These are phyloP conservation scores for Eudyptes chrysolophus DNA, from an alignment of 2,113 vertebrate genomes.

Conservation along the genomic window DNA sequence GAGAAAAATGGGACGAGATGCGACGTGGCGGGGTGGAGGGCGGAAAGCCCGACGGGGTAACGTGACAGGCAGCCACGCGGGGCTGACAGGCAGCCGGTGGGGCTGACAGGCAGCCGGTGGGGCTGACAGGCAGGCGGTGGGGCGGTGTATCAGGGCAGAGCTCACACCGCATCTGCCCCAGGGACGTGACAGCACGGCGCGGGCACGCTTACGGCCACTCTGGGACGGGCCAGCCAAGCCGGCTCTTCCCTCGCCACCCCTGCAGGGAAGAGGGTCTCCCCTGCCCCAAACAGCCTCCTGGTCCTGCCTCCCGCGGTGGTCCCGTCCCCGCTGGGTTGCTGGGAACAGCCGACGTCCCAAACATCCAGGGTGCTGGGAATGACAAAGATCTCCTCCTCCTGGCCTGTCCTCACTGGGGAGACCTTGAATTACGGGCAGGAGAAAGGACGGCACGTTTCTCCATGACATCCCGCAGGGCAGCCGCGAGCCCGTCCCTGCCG, in stretches of 20 bases:
- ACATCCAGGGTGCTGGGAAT: background rate
- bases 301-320: background rate
- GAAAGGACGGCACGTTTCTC: background rate
- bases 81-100: no score
- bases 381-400: background rate
- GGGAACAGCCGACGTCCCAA: background rate
- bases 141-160: background rate
- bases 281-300: background rate
- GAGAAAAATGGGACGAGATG: background rate
- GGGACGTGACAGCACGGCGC: rapidly evolving
- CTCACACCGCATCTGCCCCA: background rate
- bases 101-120: background rate
- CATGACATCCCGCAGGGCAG: background rate
- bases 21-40: background rate
- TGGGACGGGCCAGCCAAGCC: background rate
- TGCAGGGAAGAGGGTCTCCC: background rate
- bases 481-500: background rate
- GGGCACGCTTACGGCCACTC: background rate
- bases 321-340: background rate
- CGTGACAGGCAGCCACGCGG: background rate
- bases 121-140: rapidly evolving
- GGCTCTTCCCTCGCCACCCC: background rate
- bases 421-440: background rate
- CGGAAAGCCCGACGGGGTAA: rapidly evolving
- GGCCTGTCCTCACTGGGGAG: background rate